Evolutionary conservation across 2,888 invertebrate genomes (phyloP), one percentile per base, ranked within the genome.

Genomic region (Empis livida): DNA sequence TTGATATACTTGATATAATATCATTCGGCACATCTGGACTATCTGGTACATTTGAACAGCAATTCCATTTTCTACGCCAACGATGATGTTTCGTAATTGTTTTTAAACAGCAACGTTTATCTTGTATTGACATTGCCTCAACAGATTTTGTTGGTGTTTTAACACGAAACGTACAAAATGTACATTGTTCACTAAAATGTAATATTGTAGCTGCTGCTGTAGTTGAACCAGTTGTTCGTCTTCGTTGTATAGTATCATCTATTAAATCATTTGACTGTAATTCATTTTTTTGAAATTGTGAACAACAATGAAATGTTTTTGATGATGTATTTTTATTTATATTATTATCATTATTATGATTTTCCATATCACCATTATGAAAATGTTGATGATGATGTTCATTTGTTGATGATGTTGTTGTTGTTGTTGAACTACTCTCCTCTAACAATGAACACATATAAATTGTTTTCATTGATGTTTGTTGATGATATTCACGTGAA

Each of bases 1-100:
- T 47, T 11, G 3, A 58, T 42, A 68, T 56, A 2, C 72, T 63
- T n/a, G 65, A 61, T 16, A 68, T 56, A 31, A 67, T 66, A 59
- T 74, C 74, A 46, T 71, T 70, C 44, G 73, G 73, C 56, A 74
- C 72, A 57, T 76, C 76, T 0, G 77, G 77, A 63, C 76, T 77
- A 51, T 77, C 76, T 1, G 76, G 76, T 10, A 75, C 74, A 31
- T 72, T 73, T 40, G 73, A 67, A 55, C 77, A 77, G 55, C 77
- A 77, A 56, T 76, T 77, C 77, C 76, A 77, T 66, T 73, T 75
- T 55, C 72, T 70, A 35, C 70, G 63, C 68, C 69, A 70, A 23
- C 71, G 63, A 51, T 71, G 70, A 49, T 69, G 67, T 49, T 71
- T 70, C 20, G 68, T 65, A 35, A 70, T 67, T 11, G 63, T 59